Base-by-base conservation (phyloP, 2,888 invertebrate genomes). In the Leucoptera coffeella region DNA sequence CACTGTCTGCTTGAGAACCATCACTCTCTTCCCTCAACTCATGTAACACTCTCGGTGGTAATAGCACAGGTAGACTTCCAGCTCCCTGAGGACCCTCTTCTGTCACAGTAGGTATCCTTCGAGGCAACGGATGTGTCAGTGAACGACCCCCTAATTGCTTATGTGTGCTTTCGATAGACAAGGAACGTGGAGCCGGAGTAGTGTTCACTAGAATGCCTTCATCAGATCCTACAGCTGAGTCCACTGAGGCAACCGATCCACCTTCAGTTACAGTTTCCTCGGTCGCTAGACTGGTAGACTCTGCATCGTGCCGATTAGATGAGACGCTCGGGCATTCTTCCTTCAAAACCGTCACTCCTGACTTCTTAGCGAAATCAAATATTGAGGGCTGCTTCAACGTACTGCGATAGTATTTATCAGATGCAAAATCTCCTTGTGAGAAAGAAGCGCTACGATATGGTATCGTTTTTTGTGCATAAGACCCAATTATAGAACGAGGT, bases 371-470 rank as follows among this genome's bases (percentile, higher is more conserved):
- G 35, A 67, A 67, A 38, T 69, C 64, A 30, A 67, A 65, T 29
- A 60, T 55, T 8, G 67, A 62, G 9, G 49, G 58, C 34, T 55
- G 51, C 34, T 57, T 42, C 43, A 47, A 37, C 38, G 65, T 42
- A 36, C 56, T 45, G 34, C 57, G 47, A 31, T 59, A 62, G 32
- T 64, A 51, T 13, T 62, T 61, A 34, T 80, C 79, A 28, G 78
- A 78, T 1, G 78, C 69, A 42, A 81, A 84, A 50, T 90, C 89
- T 33, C 86, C 86, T 57, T 90, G 88, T 1, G 90, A 88, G 46
- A 91, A 90, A 5, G 90, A 90, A 4, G 88, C 87, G 44, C 88
- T 88, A 20, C 90, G 78, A 47, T 81, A 83, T 2, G 88, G 86
- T 39, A 82, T 78, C 32, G 77, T 75, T 43, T 79, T 75, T 42